Evolutionary conservation across 2,888 invertebrate genomes (phyloP), one percentile per base, ranked within the genome.

Genomic region (Cephus spinipes): DNA sequence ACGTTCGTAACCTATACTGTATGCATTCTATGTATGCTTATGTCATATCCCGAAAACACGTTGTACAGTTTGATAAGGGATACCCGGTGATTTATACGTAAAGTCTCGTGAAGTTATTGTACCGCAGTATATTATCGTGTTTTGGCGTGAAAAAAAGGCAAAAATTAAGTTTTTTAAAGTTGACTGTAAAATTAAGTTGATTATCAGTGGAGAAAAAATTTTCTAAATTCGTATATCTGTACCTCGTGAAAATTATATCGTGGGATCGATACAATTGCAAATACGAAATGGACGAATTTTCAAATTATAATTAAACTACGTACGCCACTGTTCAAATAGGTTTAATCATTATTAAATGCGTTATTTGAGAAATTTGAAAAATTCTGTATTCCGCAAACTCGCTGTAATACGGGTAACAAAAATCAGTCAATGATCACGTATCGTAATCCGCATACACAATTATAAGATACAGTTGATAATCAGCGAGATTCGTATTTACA

Each of bases 31-130:
- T 35, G 36, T 76, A 75, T 74, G 68, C 69, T 30, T 23, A 33
- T 31, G 77, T 30, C 73, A 33, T 68, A 71, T 31, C 40, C 76
- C 32, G 68, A 73, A 76, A 80, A 80, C 80, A 76, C 76, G 79
- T 81, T 80, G 76, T 79, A 76, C 76, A 77, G 75, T 69, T 78
- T 80, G 81, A 81, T 78, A 68, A 69, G 80, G 78, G 78, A 81
- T 74, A 34, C 76, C 76, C 77, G 35, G 35, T 76, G 40, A 23
- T 40, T 40, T 23, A 40, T 40, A 40, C 1, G 15, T 40, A 40
- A 6, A 40, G 40, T 40, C 6, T 15, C 1, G 15, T 15, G 6
- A 40, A 40, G 40, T 40, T 15, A 40, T 6, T 40, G 23, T 55
- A 55, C 23, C 9, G 55, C 23, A 23, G 55, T 6, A 55, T 55